Evolutionary conservation across 2,113 vertebrate genomes (phyloP), one percentile per base, ranked within the genome.

Genomic region (Scartelaos histophorus): DNA sequence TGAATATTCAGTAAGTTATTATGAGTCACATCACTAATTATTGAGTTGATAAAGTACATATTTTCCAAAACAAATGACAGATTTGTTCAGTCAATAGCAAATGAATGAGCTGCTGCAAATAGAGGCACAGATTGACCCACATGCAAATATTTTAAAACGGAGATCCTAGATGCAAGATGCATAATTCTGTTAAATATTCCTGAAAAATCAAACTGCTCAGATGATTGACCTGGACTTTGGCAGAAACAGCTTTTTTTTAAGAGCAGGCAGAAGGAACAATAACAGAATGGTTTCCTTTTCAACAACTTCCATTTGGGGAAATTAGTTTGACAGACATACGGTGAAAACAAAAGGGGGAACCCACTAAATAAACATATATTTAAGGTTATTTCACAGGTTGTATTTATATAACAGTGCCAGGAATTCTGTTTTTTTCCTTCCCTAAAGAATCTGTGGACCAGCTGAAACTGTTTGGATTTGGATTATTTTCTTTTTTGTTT

Each of bases 251-350:
- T 19, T 17, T 19, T 51, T 11, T 3, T 11, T 75, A 81, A 68
- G 73, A 70, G 57, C 45, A 19, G 66, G 17, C 43, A 67, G 51
- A 71, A 35, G 43, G 61, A 65, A 49, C 1, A 67, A 74, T 51
- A 43, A 25, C 34, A 67, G 19, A 54, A 67, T 22, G 29, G 17
- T 54, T 61, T 67, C 13, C 34, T 84, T 71, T 73, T 79, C 72
- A 70, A n/a, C 74, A 45, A 35, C 35, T 9, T 49, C 22, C 71
- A 85, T 64, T 68, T 15, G 15, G 62, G 19, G 25, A 81, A 58
- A 71, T 21, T 17, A 68, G 24, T 67, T 43, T 71, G 49, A 17
- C 53, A 46, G 68, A 71, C 51, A 53, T 21, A 15, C 45, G 45
- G 46, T 43, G 21, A 46, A 21, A 22, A 66, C 51, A 38, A 22